Percentiles rank a stretch among this genome's conserved stretches.
Evolutionary conservation across 2,113 vertebrate species (phyloP).

Genomic region (western clawed frog (Xenopus tropicalis)): UCB_Xtro_10.0 CM004446.2:60432501-60433000

Average conservation of each 20-base stretch:
- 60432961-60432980: conserved; percentile 7
- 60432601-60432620: conserved; percentile 25
- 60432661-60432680: conserved; percentile 24
- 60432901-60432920: conserved; percentile 52
- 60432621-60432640: conserved; percentile 41
- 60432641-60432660: neutral
- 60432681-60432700: conserved; percentile 57
- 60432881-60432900: conserved; percentile 63
- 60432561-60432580: conserved; percentile 39
- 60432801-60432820: conserved; percentile 65
- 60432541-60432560: conserved; percentile 41
- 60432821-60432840: conserved; percentile 61
- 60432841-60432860: conserved; percentile 79
- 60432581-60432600: neutral
- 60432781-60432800: conserved; percentile 53
- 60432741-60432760: conserved; percentile 63
- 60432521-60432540: conserved; percentile 36
- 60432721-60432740: conserved; percentile 63
- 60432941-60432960: neutral
- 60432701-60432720: conserved; percentile 57
- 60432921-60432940: conserved; percentile 6
- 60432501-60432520: conserved; percentile 22
- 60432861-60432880: conserved; percentile 64
- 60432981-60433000: neutral
- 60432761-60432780: conserved; percentile 60